Conservation (phyloP, 2,888 invertebrate species). For the Charanyca ferruginea region DNA sequence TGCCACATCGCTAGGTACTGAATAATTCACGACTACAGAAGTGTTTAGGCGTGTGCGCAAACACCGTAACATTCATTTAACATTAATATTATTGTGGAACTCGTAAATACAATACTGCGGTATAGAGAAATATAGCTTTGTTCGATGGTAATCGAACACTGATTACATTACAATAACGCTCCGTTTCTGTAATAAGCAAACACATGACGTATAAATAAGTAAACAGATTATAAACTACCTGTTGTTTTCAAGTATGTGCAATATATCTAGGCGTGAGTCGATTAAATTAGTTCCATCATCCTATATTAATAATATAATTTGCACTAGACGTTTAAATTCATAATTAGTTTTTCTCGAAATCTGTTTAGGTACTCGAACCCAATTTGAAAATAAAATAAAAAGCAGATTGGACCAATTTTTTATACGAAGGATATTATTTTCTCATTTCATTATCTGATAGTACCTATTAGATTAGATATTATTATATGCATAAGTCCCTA, state of each 20-base stretch:
- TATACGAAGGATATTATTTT: constrained; percentile 16
- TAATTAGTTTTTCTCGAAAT: constrained; percentile 26
- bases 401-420: neutral
- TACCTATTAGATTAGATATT: constrained; percentile 2
- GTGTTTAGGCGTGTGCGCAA: constrained; percentile 84
- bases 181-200: constrained; percentile 31
- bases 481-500: constrained; percentile 23
- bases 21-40: constrained; percentile 85
- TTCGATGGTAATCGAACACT: constrained; percentile 73
- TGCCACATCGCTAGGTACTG: constrained; percentile 74
- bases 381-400: constrained; percentile 28
- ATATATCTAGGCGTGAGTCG: constrained; percentile 19
- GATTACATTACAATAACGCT: constrained; percentile 47
- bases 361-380: constrained; percentile 11
- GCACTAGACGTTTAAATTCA: constrained; percentile 4
- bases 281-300: constrained; percentile 5
- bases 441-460: constrained; percentile 12
- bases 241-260: no score
- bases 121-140: constrained; percentile 75
- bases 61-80: constrained; percentile 85
- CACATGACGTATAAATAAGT: constrained; percentile 25
- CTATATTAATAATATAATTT: constrained; percentile 30
- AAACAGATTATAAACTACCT: no score
- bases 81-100: constrained; percentile 84
- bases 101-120: constrained; percentile 75